phyloP scores from a whole-genome alignment of 2,888 invertebrate genomes.

The Cheilosia urbana region DNA sequence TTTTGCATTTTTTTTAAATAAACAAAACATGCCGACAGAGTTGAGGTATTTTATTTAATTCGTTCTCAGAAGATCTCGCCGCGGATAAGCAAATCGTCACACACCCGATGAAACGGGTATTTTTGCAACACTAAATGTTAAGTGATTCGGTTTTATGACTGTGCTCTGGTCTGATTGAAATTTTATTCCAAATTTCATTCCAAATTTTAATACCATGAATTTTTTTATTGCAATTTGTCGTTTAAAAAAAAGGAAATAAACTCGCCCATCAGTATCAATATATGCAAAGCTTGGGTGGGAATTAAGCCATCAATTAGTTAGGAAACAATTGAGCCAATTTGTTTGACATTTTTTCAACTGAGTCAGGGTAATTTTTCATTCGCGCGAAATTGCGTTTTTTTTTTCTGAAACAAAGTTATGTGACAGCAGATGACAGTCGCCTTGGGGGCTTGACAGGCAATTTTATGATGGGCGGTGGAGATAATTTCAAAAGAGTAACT shows the following conservation, averaged over 20 bases:
- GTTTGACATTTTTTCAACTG: conserved; percentile 15
- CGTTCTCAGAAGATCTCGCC: conserved; percentile 17
- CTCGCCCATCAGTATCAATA: not conserved
- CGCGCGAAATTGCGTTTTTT: conserved; percentile 35
- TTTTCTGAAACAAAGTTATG: conserved; percentile 51
- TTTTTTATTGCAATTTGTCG: conserved; percentile 51
- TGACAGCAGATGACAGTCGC: conserved; percentile 64
- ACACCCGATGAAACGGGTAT: conserved; percentile 2
- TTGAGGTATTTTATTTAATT: not conserved
- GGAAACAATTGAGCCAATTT: conserved; percentile 57
- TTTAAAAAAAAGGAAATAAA: conserved; percentile 10
- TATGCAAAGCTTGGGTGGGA: conserved; percentile 17
- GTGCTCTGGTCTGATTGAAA: conserved; percentile 16
- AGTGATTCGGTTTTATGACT: no score
- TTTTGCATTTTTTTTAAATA: not conserved
- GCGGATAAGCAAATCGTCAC: conserved; percentile 24
- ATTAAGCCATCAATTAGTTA: conserved; percentile 63
- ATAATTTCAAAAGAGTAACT: conserved; percentile 41
- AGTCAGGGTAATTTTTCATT: conserved; percentile 48
- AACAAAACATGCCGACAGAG: not conserved
- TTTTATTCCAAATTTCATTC: conserved; percentile 52
- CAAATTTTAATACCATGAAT: conserved; percentile 13
- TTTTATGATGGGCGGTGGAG: conserved; percentile 57
- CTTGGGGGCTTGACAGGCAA: conserved; percentile 24
- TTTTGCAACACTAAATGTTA: conserved; percentile 9